Evolutionary conservation across 1,140 invertebrate genomes (phyloP).

Genomic region (Heliothis subflexa): DNA sequence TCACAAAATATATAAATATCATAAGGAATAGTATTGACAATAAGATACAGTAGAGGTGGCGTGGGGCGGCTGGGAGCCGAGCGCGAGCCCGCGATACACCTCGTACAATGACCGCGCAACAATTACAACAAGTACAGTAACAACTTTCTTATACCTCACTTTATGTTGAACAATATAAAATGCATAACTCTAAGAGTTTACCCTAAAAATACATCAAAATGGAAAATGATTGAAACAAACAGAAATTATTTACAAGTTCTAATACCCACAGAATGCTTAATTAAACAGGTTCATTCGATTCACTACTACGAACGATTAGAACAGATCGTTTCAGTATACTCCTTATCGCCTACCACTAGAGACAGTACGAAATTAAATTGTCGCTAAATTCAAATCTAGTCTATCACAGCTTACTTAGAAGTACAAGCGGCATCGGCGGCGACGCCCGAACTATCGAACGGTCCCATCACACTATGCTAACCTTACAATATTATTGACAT

Average conservation of each 20-base stretch:
- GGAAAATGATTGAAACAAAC: slow-evolving; percentile 79
- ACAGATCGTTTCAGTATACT: slow-evolving; percentile 62
- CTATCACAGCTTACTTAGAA: slow-evolving; percentile 84
- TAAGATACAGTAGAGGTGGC: slow-evolving; percentile 33
- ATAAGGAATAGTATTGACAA: slow-evolving; percentile 26
- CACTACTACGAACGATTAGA: slow-evolving; percentile 59
- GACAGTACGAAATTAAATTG: slow-evolving; percentile 61
- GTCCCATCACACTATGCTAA: slow-evolving; percentile 39
- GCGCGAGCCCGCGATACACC: slow-evolving; percentile 57
- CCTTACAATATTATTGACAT: slow-evolving; percentile 44
- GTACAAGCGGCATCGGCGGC: slow-evolving; percentile 63
- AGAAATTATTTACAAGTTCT: slow-evolving; percentile 76
- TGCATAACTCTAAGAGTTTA: slow-evolving; percentile 77
- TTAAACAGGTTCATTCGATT: slow-evolving; percentile 58
- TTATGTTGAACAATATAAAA: slow-evolving; percentile 82
- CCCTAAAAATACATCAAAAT: slow-evolving; percentile 83
- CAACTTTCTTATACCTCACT: slow-evolving; percentile 74
- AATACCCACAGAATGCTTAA: slow-evolving; percentile 76
- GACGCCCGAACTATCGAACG: slow-evolving; percentile 5
- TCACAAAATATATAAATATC: slow-evolving; percentile 60
- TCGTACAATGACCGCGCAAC: slow-evolving; percentile 69
- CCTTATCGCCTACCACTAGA: slow-evolving; percentile 74
- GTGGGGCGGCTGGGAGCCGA: slow-evolving; percentile 16
- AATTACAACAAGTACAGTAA: slow-evolving; percentile 76
- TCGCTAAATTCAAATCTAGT: slow-evolving; percentile 78